These are phyloP conservation scores for Leptinotarsa tumamoca DNA, from an alignment of 2,888 invertebrate species.

Conservation along the genomic window DNA sequence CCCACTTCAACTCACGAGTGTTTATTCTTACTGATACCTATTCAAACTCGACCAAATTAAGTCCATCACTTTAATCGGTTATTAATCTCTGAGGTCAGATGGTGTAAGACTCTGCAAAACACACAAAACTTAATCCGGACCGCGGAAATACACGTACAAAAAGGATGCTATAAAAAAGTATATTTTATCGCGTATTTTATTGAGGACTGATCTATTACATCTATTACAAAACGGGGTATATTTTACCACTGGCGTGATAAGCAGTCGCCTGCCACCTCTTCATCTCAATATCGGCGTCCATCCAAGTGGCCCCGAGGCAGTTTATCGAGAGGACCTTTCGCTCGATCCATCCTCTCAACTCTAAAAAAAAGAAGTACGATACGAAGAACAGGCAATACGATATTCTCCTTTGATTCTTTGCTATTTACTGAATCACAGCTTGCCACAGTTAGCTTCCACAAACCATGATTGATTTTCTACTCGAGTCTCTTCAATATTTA, in stretches of 20 bases:
- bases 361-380: constrained; percentile 28
- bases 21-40: too few species aligned
- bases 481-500: background rate
- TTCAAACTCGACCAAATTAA: too few species aligned
- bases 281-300: constrained; percentile 26
- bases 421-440: constrained; percentile 25
- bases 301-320: constrained; percentile 34
- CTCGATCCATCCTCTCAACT: constrained; percentile 30
- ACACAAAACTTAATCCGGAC: too few species aligned
- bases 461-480: constrained; percentile 29
- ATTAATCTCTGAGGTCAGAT: too few species aligned
- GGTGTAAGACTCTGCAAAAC: too few species aligned
- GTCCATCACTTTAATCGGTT: too few species aligned
- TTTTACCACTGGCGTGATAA: background rate
- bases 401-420: constrained; percentile 37
- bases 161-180: too few species aligned
- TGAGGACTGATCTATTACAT: background rate
- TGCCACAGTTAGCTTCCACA: constrained; percentile 26
- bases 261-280: constrained; percentile 5
- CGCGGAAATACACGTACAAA: too few species aligned
- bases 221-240: background rate
- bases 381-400: constrained; percentile 25
- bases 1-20: too few species aligned
- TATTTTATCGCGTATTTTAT: too few species aligned
- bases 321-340: constrained; percentile 18